phyloP scores from a whole-genome alignment of 2,888 invertebrate genomes.

The Agrotis clavis region DNA sequence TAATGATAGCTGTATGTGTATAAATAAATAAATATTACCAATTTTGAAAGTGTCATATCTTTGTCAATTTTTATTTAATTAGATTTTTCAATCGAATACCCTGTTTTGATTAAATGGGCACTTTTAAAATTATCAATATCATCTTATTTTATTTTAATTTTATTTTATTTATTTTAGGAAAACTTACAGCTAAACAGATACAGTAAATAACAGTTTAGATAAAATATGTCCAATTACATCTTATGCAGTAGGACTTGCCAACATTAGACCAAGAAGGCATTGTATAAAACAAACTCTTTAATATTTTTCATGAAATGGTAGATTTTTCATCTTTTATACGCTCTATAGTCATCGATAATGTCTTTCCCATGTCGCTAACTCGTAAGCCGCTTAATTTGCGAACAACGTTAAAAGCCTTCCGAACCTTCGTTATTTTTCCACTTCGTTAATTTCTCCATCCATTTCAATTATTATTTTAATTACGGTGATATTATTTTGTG shows the following conservation, averaged over 20 bases:
- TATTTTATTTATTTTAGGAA: no score
- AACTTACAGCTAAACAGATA: no score
- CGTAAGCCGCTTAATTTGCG: slow-evolving; percentile 12
- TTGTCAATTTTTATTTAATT: no score
- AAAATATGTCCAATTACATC: no score
- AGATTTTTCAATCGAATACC: no score
- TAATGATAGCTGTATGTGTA: no score
- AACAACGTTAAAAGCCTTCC: slow-evolving; percentile 14
- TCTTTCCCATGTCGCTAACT: slow-evolving; percentile 16
- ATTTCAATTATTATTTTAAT: not conserved
- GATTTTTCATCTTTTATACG: not conserved
- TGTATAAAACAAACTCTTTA: not conserved
- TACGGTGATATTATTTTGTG: slow-evolving; percentile 7
- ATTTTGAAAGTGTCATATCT: no score
- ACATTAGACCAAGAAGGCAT: not conserved
- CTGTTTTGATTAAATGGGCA: no score
- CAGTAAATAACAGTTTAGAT: no score
- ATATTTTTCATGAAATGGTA: not conserved
- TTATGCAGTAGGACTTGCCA: not conserved
- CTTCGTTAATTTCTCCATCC: slow-evolving; percentile 18
- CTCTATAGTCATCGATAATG: slow-evolving; percentile 6
- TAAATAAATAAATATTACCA: no score
- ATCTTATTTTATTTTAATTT: no score
- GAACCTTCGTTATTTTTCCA: slow-evolving; percentile 44
- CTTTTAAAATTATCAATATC: no score